A percentile compares a stretch with the other conserved stretches of the same genome.
Evolutionary conservation across 2,113 vertebrate genomes (phyloP).

Genomic region (Hemibagrus wyckioides): DNA sequence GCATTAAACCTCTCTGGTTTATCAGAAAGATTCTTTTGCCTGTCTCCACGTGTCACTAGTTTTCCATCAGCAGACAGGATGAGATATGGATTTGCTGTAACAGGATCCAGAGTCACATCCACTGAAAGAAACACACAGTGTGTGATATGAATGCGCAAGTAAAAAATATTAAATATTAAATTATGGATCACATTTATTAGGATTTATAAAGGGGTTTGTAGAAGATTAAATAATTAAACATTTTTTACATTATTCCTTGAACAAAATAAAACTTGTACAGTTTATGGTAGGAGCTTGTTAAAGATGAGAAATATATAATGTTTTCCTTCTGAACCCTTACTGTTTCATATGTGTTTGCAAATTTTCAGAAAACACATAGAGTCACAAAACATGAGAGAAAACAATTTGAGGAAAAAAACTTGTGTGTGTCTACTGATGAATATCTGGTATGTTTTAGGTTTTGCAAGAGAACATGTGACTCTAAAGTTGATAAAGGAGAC

Average conservation of each 20-base stretch:
- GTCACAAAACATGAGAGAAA: background rate
- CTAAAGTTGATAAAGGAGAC: too few relatives aligned
- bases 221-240: background rate
- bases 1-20: too few relatives aligned
- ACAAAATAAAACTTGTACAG: background rate
- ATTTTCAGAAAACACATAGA: background rate
- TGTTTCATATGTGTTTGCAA: background rate
- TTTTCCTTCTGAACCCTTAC: background rate
- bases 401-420: too few relatives aligned
- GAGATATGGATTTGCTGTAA: background rate
- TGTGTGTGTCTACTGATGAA: too few relatives aligned
- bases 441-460: too few relatives aligned
- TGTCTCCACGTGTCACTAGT: too few relatives aligned
- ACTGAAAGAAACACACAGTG: too few relatives aligned
- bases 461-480: too few relatives aligned
- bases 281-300: background rate
- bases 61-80: constrained; percentile 1
- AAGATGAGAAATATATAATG: background rate
- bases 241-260: background rate
- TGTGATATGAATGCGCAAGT: too few relatives aligned
- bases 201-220: background rate
- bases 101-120: background rate
- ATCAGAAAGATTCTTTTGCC: too few relatives aligned
- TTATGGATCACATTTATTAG: background rate
- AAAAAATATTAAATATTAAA: too few relatives aligned